Evolutionary conservation across 2,888 invertebrate genomes (phyloP), one percentile per base, ranked within the genome.

Genomic region (Agrotis segetum): DNA sequence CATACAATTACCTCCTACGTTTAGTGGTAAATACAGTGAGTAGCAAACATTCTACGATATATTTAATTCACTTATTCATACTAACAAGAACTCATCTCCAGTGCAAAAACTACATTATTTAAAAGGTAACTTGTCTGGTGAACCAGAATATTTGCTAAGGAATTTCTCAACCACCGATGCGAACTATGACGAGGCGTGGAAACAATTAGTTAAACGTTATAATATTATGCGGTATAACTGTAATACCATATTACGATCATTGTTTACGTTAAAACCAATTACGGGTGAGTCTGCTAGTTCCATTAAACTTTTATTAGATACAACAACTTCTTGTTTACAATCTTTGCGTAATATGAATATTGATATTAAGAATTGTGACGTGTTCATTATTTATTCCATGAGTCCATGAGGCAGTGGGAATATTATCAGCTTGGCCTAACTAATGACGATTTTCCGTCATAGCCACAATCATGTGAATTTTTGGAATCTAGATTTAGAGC

Each of bases 41-140:
- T 70, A 70, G 74, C 74, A 63, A 53, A 58, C 66, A 0, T 74
- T 70, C 60, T 67, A 50, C 14, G 74, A 74, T 17, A 40, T 74
- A 50, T 74, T 74, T 47, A 11, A 3, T 6, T 56, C 64, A 1
- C 17, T 74, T 3, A 64, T 74, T 9, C 74, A 74, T 17, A 49
- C 46, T 1, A 71, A 74, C 17, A 67, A 40, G 24, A 6, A 53
- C 13, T 74, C 44, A 44, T 17, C 66, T 16, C 7, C 52, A 2
- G 70, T 74, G 11, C 63, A 74, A 5, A 74, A 70, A 49, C 34
- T 70, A n/a, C 74, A 74, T 44, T 74, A 74, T 47, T 46, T 74
- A 11, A 74, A 73, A 21, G 47, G 50, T 53, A 63, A 50, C 58
- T 47, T 69, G 14, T 19, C 47, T 1, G 73, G 73, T 16, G 73